These are phyloP conservation scores for Leptopilina syphax DNA, from an alignment of 2,888 invertebrate genomes.

Conservation along the genomic window DNA sequence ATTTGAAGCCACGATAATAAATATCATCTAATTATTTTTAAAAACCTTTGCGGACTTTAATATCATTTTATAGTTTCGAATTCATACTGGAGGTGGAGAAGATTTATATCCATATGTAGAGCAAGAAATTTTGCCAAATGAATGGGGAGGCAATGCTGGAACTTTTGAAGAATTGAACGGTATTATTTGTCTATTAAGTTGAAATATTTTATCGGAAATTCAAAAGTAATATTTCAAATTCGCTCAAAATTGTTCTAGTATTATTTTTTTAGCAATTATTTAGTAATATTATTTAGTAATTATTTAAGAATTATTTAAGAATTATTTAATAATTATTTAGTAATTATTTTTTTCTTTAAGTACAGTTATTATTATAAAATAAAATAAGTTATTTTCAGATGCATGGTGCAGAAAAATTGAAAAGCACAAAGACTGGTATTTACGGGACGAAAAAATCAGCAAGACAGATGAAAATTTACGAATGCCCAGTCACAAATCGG, in stretches of 20 bases:
- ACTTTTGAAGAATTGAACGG: constrained; percentile 71
- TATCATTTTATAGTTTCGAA: constrained; percentile 66
- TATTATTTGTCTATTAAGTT: constrained; percentile 47
- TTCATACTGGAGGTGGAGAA: constrained; percentile 74
- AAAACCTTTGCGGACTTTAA: too few relatives aligned
- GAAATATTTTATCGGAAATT: background rate
- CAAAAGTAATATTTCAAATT: too few relatives aligned
- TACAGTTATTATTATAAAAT: background rate
- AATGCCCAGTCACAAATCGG: constrained; percentile 63
- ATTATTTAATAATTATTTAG: too few relatives aligned
- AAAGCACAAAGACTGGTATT: constrained; percentile 71
- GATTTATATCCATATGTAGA: constrained; percentile 73
- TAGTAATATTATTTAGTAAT: too few relatives aligned
- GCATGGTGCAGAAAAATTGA: constrained; percentile 71
- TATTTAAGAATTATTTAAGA: too few relatives aligned
- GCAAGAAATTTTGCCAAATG: constrained; percentile 75
- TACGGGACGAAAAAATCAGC: constrained; percentile 72
- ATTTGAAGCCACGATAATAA: too few relatives aligned
- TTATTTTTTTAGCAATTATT: too few relatives aligned
- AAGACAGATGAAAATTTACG: constrained; percentile 69
- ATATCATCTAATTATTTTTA: too few relatives aligned
- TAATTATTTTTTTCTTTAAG: too few relatives aligned
- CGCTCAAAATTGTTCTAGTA: too few relatives aligned
- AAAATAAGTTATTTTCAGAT: constrained; percentile 55
- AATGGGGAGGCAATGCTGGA: constrained; percentile 77